Evolutionary conservation across 2,113 vertebrate species (phyloP).

Genomic region (Peucedramus taeniatus): DNA sequence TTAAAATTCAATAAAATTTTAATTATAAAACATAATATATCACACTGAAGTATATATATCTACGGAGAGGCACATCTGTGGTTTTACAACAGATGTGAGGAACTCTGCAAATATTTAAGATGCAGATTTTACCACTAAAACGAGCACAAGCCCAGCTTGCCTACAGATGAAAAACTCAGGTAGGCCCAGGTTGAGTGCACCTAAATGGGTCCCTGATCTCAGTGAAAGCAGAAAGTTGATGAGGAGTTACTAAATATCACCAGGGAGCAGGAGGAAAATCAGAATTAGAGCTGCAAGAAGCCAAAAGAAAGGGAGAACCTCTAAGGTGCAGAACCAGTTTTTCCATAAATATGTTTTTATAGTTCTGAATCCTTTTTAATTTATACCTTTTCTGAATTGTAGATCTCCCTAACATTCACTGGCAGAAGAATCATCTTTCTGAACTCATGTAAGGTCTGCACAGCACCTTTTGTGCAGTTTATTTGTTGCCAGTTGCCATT

Average conservation of each 20-base stretch:
- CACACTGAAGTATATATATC: slow-evolving; percentile 55
- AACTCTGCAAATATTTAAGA: slow-evolving; percentile 27
- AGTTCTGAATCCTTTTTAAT: not conserved
- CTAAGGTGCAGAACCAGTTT: not conserved
- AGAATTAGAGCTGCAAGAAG: not conserved
- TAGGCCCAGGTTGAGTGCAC: not conserved
- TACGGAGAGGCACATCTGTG: slow-evolving; percentile 56
- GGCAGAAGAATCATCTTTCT: not conserved
- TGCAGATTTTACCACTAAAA: slow-evolving; percentile 31
- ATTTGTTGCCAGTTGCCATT: not conserved
- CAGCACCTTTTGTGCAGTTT: not conserved
- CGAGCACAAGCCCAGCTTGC: not conserved
- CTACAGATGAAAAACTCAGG: not conserved
- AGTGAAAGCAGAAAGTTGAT: not conserved
- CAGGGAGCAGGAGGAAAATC: not conserved
- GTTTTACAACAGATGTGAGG: slow-evolving; percentile 60
- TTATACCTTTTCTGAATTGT: not conserved
- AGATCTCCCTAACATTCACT: not conserved
- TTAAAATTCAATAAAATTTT: slow-evolving; percentile 73
- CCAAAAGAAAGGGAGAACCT: not conserved
- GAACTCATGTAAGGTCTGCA: rapidly evolving
- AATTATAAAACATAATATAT: slow-evolving; percentile 68
- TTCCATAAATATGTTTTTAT: not conserved
- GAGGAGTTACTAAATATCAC: not conserved
- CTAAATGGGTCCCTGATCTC: not conserved